phyloP scores from a whole-genome alignment of 2,888 invertebrate species.

The Epirrhoe alternata region DNA sequence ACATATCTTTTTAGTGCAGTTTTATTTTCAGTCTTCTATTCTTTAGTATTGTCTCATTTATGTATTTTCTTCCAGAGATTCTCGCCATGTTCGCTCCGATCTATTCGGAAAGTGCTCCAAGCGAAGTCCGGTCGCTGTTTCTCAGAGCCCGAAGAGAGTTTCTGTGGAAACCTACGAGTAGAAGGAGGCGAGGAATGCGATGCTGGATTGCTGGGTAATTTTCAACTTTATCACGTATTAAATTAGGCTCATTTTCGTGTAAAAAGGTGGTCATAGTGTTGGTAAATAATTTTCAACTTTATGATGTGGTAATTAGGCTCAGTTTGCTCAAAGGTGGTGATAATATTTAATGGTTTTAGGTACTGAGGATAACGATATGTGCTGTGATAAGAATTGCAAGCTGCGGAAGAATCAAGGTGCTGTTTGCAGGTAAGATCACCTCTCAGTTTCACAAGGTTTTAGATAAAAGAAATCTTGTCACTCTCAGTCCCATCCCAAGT shows the following conservation, averaged over 20 bases:
- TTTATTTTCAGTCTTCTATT: too few relatives aligned
- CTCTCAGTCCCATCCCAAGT: too few relatives aligned
- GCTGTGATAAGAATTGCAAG: slow-evolving; percentile 97
- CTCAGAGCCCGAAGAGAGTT: slow-evolving; percentile 97
- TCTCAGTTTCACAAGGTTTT: too few relatives aligned
- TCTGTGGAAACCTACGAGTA: slow-evolving; percentile 97
- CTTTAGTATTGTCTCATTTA: neutral
- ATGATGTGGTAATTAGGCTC: too few relatives aligned
- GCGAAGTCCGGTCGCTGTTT: slow-evolving; percentile 96
- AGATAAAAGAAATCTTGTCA: too few relatives aligned
- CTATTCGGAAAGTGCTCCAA: slow-evolving; percentile 96
- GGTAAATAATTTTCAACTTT: slow-evolving; percentile 66
- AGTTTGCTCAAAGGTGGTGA: too few relatives aligned
- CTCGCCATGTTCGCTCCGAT: slow-evolving; percentile 96
- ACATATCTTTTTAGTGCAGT: too few relatives aligned
- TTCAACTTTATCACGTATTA: neutral
- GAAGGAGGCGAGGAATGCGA: slow-evolving; percentile 99
- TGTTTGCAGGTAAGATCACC: slow-evolving; percentile 93
- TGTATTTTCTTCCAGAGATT: slow-evolving; percentile 89
- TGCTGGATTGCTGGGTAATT: slow-evolving; percentile 92
- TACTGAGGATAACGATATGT: slow-evolving; percentile 96
- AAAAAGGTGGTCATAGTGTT: slow-evolving; percentile 15
- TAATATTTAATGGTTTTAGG: slow-evolving; percentile 53
- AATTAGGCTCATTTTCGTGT: neutral
- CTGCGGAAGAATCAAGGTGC: slow-evolving; percentile 93